Percentiles rank a stretch among this genome's conserved stretches.
phyloP scores from a whole-genome alignment of 2,113 vertebrate species.

The Brachypodius melanocephalos region DNA sequence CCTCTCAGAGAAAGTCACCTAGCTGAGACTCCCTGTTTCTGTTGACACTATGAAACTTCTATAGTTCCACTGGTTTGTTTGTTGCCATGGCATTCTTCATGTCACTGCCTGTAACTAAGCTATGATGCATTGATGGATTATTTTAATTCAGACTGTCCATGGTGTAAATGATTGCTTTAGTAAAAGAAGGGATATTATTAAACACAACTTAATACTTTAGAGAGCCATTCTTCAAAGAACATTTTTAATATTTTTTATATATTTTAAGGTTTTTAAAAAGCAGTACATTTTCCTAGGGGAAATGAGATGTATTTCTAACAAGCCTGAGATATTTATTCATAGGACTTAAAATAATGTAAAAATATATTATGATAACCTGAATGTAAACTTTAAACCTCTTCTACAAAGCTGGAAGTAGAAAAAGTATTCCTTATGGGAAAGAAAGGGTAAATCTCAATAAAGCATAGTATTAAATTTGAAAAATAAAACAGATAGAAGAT shows the following conservation, averaged over 20 bases:
- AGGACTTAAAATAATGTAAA: background rate
- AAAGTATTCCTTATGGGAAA: background rate
- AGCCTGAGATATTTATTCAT: background rate
- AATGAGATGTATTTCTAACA: background rate
- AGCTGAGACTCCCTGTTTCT: background rate
- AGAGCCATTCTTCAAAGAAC: background rate
- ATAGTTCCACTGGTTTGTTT: background rate
- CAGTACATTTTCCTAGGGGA: background rate
- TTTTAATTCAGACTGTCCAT: slow-evolving; percentile 52
- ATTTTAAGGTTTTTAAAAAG: background rate
- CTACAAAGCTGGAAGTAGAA: background rate
- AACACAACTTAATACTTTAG: slow-evolving; percentile 7
- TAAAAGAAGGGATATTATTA: slow-evolving; percentile 12
- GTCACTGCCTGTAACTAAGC: slow-evolving; percentile 13
- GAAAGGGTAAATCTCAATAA: background rate
- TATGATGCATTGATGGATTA: slow-evolving; percentile 43
- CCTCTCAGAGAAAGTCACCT: background rate
- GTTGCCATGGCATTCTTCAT: slow-evolving; percentile 9
- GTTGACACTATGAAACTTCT: background rate
- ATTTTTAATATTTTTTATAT: background rate
- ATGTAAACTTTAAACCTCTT: background rate
- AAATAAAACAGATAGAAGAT: background rate
- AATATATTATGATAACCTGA: background rate
- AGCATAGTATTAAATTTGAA: background rate
- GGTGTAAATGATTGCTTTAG: slow-evolving; percentile 30